Evolutionary conservation across 1,140 invertebrate genomes (phyloP), one percentile per base, ranked within the genome.

Genomic region (Agrypnia vestita): DNA sequence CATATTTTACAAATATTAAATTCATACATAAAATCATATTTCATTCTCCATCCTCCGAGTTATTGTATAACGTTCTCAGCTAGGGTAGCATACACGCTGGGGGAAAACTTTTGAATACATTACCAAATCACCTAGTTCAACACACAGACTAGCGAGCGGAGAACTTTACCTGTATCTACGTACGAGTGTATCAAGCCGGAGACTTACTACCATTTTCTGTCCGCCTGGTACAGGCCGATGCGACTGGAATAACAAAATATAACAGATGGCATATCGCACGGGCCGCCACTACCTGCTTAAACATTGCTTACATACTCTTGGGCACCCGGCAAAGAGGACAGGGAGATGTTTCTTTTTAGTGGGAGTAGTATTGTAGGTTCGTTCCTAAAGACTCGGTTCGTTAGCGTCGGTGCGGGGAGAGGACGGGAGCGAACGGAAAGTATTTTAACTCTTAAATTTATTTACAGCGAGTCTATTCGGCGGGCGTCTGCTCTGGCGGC

Each of bases 201-300:
- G 73, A 80, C 81, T 80, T 80, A 74, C 78, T 80, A 78, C 82
- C 82, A 78, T 78, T 81, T 81, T 81, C 67, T 81, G 82, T 82
- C 78, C 81, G 78, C 82, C 79, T 83, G 76, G 82, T 76, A 83
- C 82, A 72, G 62, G 76, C 59, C 82, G 76, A 83, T 83, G 81
- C 81, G 79, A 78, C 69, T 77, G 53, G 82, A 83, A 83, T 83
- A 83, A 80, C 79, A 83, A 83, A 80, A 80, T 76, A 80, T 78
- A 82, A 83, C 82, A 80, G 82, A 83, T 83, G 82, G 79, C 79
- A 83, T 83, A 80, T 83, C 82, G 79, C 78, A 78, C 82, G 71
- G 81, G 15, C 78, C 69, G 69, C 73, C 46, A 76, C 61, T 49
- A 55, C 59, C 47, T 7, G 55, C 59, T 72, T 77, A 78, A 62